phyloP scores from a whole-genome alignment of 1,140 invertebrate species.

The Aphis craccivora region DNA sequence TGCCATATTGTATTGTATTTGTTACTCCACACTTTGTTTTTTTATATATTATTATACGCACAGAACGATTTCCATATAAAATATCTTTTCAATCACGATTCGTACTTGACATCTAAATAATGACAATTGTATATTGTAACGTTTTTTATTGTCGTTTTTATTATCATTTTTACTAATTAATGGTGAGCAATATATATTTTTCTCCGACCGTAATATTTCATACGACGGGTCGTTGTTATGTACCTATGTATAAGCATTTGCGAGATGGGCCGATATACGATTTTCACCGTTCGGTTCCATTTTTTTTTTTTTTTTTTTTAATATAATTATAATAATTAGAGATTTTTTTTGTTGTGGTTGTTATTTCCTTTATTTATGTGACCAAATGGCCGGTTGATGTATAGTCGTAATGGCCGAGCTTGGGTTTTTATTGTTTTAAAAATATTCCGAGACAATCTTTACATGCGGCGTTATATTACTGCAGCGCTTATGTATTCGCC shows the following conservation, averaged over 20 bases:
- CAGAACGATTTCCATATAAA: neutral
- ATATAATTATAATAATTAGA: constrained; percentile 17
- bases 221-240: neutral
- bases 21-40: neutral
- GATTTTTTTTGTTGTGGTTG: neutral
- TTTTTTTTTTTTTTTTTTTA: neutral
- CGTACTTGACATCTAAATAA: neutral
- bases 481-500: neutral
- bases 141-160: neutral
- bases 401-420: neutral
- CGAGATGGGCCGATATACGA: neutral
- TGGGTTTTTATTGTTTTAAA: constrained; percentile 1
- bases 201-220: neutral
- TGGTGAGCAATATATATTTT: neutral
- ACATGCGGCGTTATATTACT: neutral
- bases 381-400: neutral
- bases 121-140: neutral
- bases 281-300: neutral
- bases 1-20: neutral
- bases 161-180: neutral
- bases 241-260: neutral
- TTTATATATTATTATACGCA: neutral
- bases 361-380: neutral
- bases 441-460: neutral
- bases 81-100: neutral